Conservation (phyloP, 2,113 vertebrate genomes). For the Halichoerus grypus region DNA sequence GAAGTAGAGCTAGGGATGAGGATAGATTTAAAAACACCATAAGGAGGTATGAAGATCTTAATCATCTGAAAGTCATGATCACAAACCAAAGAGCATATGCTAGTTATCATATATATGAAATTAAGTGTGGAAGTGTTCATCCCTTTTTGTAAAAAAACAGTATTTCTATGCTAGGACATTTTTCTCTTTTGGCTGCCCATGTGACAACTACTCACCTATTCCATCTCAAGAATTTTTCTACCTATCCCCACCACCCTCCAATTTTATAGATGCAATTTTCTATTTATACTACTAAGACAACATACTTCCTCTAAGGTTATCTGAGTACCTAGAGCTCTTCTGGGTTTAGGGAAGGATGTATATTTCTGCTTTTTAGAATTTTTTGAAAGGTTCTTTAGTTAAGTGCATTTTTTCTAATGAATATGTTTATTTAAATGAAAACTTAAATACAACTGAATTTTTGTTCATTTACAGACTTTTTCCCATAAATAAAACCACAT, state of each 20-base stretch:
- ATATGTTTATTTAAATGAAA: constrained; percentile 2
- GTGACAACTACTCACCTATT: not conserved
- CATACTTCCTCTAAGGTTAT: not conserved
- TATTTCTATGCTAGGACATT: not conserved
- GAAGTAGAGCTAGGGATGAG: not conserved
- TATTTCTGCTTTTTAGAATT: not conserved
- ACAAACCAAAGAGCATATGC: not conserved
- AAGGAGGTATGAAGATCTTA: not conserved
- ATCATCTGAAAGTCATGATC: not conserved
- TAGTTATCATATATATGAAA: not conserved
- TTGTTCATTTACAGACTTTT: not conserved
- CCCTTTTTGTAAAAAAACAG: not conserved
- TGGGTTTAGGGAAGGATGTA: not conserved
- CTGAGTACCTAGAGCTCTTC: not conserved
- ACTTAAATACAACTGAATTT: not conserved
- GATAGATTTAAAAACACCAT: not conserved
- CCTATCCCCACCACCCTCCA: not conserved
- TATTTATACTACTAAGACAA: not conserved
- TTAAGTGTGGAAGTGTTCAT: not conserved
- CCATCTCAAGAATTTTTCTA: not conserved
- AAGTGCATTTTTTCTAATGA: not conserved
- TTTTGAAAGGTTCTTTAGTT: not conserved
- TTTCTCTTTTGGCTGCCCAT: not conserved
- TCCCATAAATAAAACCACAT: not conserved
- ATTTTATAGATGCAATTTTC: not conserved